Percentiles rank a stretch among this genome's conserved stretches.
phyloP scores from a whole-genome alignment of 2,113 vertebrate genomes.

The Pluvialis apricaria region DNA sequence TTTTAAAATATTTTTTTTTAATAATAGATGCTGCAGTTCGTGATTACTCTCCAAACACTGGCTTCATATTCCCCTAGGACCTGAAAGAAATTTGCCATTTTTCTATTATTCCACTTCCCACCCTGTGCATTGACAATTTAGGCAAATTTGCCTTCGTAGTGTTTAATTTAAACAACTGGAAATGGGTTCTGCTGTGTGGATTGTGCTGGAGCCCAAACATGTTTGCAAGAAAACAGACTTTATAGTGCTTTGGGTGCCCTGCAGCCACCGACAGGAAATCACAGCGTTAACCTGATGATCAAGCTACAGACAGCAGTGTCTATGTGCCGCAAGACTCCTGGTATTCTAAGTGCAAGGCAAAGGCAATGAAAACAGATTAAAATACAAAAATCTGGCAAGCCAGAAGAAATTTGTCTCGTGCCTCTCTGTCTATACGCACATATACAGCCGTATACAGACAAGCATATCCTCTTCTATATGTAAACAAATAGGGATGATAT shows the following conservation, averaged over 20 bases:
- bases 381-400: neutral
- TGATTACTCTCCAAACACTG: neutral
- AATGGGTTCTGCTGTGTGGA: neutral
- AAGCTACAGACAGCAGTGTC: neutral
- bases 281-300: neutral
- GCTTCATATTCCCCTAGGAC: neutral
- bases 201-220: neutral
- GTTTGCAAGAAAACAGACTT: conserved; percentile 5
- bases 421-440: neutral
- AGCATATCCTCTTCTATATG: neutral
- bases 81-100: neutral
- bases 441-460: neutral
- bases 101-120: conserved; percentile 20
- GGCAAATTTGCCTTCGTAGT: neutral
- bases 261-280: conserved; percentile 21
- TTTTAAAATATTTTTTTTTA: neutral
- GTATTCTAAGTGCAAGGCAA: neutral
- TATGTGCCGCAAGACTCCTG: neutral
- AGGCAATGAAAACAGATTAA: neutral
- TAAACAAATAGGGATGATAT: neutral
- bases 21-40: neutral
- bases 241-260: neutral
- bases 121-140: neutral
- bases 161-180: conserved; percentile 14
- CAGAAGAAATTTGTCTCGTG: neutral